Evolutionary conservation across 2,888 invertebrate species (phyloP).

Genomic region (Andrena chrysosceles): DNA sequence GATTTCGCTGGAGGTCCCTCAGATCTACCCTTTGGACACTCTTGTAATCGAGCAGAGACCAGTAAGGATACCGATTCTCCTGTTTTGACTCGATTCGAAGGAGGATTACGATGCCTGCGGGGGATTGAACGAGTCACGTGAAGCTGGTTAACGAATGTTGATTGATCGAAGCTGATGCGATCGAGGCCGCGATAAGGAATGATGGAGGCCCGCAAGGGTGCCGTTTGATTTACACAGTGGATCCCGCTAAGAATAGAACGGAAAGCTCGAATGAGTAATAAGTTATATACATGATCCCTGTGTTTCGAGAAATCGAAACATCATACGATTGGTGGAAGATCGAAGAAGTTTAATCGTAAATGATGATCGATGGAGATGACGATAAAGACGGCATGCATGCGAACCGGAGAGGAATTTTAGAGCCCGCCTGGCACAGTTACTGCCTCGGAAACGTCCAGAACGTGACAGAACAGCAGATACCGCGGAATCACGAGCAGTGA

Average conservation of each 20-base stretch:
- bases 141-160: conserved; percentile 6
- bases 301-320: neutral
- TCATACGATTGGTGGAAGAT: neutral
- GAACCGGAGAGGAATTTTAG: neutral
- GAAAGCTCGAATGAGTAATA: neutral
- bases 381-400: neutral
- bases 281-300: too few relatives aligned
- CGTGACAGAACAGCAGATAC: neutral
- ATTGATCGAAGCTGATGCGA: conserved; percentile 16
- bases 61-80: neutral
- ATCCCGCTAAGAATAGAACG: neutral
- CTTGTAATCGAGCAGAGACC: neutral
- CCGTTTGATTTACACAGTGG: neutral
- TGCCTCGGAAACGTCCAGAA: neutral
- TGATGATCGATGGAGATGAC: neutral
- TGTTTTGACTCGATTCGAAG: neutral
- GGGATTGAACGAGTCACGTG: neutral
- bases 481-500: neutral
- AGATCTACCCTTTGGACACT: neutral
- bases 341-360: neutral
- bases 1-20: neutral
- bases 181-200: conserved; percentile 2
- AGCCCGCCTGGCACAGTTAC: neutral
- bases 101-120: neutral
- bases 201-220: neutral